These are phyloP conservation scores for Perca fluviatilis DNA, from an alignment of 2,113 vertebrate genomes.

Conservation along the genomic window DNA sequence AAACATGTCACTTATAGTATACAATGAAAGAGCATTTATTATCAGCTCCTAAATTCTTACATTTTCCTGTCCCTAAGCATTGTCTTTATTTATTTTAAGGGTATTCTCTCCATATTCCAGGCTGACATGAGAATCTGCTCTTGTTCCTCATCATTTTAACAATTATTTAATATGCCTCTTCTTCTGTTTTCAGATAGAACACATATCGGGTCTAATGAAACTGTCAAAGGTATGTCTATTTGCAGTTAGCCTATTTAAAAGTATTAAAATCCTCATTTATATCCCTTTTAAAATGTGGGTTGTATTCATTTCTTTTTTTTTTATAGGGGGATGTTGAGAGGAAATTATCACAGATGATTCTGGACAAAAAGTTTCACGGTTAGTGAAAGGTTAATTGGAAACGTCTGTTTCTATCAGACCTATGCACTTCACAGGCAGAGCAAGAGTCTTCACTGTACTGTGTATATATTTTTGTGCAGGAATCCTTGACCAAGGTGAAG, in stretches of 20 bases:
- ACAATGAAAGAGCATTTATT: not conserved
- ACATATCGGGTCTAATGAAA: constrained; percentile 98
- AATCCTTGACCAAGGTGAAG: constrained; percentile 99
- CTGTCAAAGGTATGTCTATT: constrained; percentile 91
- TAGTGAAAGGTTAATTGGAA: constrained; percentile 42
- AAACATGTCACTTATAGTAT: not conserved
- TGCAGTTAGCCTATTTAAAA: not conserved
- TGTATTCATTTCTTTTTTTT: not conserved
- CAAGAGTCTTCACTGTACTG: not conserved
- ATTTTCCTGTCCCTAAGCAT: not conserved
- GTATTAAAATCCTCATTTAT: not conserved
- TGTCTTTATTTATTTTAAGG: too few species aligned
- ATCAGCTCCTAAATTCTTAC: not conserved
- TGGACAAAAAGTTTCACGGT: constrained; percentile 99
- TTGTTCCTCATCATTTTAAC: not conserved
- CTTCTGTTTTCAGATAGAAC: constrained; percentile 90
- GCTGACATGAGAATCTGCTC: too few species aligned
- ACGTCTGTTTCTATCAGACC: not conserved
- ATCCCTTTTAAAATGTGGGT: not conserved
- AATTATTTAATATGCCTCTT: not conserved
- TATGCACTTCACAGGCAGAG: not conserved
- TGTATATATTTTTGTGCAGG: constrained; percentile 77
- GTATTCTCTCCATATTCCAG: not conserved
- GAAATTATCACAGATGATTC: constrained; percentile 99
- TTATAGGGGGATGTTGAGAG: constrained; percentile 95